These are phyloP conservation scores for Cephus spinipes DNA, from an alignment of 2,888 invertebrate genomes.

Conservation along the genomic window DNA sequence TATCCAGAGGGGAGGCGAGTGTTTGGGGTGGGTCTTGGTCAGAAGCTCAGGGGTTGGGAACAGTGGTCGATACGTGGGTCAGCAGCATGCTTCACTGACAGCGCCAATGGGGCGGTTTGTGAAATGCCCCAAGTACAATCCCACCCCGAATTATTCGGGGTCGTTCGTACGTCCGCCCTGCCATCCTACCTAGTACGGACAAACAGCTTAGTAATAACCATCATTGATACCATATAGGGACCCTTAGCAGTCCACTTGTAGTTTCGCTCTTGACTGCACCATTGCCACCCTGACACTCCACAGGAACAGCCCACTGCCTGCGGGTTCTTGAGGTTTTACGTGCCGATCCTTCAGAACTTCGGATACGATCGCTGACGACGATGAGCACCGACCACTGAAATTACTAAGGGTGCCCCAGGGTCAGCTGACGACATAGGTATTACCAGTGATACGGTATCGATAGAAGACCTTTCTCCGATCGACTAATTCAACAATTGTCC, in stretches of 20 bases:
- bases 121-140: slow-evolving; percentile 49
- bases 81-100: slow-evolving; percentile 53
- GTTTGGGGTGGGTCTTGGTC: slow-evolving; percentile 29
- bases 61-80: slow-evolving; percentile 53
- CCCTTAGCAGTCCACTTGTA: background rate
- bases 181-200: slow-evolving; percentile 9
- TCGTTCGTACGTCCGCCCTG: background rate
- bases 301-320: background rate
- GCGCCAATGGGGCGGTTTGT: slow-evolving; percentile 51
- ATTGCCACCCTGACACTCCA: background rate
- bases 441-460: background rate
- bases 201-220: slow-evolving; percentile 34
- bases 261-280: background rate
- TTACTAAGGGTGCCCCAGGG: background rate
- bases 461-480: background rate
- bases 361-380: background rate
- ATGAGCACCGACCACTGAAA: background rate
- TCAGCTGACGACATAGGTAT: background rate
- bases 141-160: slow-evolving; percentile 38
- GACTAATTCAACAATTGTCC: background rate
- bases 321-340: background rate
- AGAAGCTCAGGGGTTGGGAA: slow-evolving; percentile 26
- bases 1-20: background rate
- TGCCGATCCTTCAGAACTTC: background rate
- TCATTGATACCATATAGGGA: slow-evolving; percentile 37